Base-by-base conservation (phyloP, 2,888 invertebrate species). In the Hypsopygia costalis region DNA sequence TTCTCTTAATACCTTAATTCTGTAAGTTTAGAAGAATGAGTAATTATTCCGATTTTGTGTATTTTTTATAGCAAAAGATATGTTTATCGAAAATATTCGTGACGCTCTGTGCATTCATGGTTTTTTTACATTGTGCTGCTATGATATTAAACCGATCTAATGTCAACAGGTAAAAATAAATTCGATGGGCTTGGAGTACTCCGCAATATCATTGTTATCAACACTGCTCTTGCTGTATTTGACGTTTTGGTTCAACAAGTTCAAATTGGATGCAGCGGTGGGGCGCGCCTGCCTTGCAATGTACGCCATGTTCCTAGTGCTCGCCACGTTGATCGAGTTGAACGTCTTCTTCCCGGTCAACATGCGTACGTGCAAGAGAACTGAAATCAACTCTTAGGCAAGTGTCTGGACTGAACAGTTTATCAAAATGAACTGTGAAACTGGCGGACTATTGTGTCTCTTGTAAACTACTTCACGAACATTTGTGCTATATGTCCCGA, bases 281-380 rank as follows among this genome's bases (percentile, higher is more conserved):
- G 97, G 97, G 45, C 91, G 93, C 41, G 93, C 95, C 40, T 96
- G 96, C 65, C 90, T 97, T 49, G 90, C 94, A 51, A 95, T 96
- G 93, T 97, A 98, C 83, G 93, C 94, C 46, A 92, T 95, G 58
- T 97, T 97, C 75, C 91, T 97, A 49, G 92, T 96, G 39, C 90
- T 97, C 54, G 96, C 97, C 40, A 96, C 95, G 51, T 91, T 97
- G 59, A 97, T 97, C 67, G 97, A 97, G 89, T 91, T 97, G 65
- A 97, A 97, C 81, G 95, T 96, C 51, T 97, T 97, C 92, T 97
- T 96, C 90, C 93, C 93, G 62, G 95, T 97, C 61, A 97, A 97
- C 86, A 90, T 95, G 58, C 96, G 96, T 56, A 95, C 96, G 47
- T 97, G 97, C 85, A 91, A 91, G 72, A 90, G 92, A 70, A 73